These are phyloP conservation scores for Vulpes ferrilata DNA, from an alignment of 2,113 vertebrate genomes.

Conservation along the genomic window DNA sequence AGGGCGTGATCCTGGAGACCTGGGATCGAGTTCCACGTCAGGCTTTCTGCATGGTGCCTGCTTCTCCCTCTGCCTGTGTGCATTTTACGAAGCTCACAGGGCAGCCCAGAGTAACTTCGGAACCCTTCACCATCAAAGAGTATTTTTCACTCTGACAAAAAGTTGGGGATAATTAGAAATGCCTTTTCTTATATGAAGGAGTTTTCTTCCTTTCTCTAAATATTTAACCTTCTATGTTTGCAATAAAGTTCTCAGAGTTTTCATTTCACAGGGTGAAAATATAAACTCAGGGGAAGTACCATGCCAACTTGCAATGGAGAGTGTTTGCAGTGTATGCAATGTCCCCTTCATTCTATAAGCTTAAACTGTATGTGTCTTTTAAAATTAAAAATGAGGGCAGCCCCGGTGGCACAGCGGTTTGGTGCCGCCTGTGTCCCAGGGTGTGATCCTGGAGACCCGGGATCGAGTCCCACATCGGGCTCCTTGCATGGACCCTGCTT, in stretches of 20 bases:
- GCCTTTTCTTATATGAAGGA: not conserved
- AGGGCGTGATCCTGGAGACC: too few species aligned
- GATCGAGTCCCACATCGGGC: too few species aligned
- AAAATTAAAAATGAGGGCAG: too few species aligned
- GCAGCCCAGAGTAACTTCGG: not conserved
- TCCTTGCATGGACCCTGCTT: too few species aligned
- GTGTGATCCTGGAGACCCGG: too few species aligned
- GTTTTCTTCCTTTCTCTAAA: not conserved
- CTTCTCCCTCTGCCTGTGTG: too few species aligned
- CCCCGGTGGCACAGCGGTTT: too few species aligned
- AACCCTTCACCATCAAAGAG: not conserved
- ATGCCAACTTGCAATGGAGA: not conserved
- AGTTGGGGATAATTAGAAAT: not conserved
- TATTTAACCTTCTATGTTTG: conserved; percentile 9
- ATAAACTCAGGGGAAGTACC: not conserved
- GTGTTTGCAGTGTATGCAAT: not conserved
- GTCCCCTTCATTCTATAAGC: not conserved
- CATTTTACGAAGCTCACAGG: not conserved
- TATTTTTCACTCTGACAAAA: not conserved
- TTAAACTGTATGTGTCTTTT: not conserved
- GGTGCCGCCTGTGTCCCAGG: too few species aligned
- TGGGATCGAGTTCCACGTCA: too few species aligned
- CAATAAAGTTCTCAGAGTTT: conserved; percentile 48
- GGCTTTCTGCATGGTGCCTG: too few species aligned
- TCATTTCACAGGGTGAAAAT: conserved; percentile 33